Evolutionary conservation across 2,113 vertebrate genomes (phyloP), one percentile per base, ranked within the genome.

Genomic region (Corythoichthys haematopterus): DNA sequence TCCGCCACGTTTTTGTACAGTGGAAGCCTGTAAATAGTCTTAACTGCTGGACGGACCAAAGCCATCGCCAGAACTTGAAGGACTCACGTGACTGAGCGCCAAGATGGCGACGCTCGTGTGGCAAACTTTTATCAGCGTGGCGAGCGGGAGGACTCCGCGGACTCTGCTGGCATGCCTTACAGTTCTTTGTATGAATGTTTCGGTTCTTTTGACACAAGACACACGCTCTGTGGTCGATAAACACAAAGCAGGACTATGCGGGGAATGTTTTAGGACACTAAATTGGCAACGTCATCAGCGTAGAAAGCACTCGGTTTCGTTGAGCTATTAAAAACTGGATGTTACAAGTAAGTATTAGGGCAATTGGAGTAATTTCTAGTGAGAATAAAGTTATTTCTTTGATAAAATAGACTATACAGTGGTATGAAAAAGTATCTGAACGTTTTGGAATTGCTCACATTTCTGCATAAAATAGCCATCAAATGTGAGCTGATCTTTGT

Each of bases 131-230:
- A 70, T 78, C 47, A 65, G 45, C 57, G 53, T 46, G 77, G 71
- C 58, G 65, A 70, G 3, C 58, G 68, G 16, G 72, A 76, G 70
- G 77, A 76, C 76, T 74, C 76, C 51, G 70, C n/a, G 53, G 66
- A 73, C 65, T 64, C 68, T 47, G 75, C 75, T 70, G 74, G 53
- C 14, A 64, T 87, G 91, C 91, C 90, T 92, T 92, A 91, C 81
- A 74, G 65, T 78, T 81, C 56, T 78, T 72, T 80, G 70, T 83
- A 80, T 66, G 80, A 81, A 85, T 86, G 80, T 88, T 71, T 62
- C 3, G 3, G 16, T 61, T 61, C 38, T 13, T 56, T 43, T 60
- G 38, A 37, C 38, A 60, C 16, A 60, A 33, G n/a, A 62, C 59
- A 13, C 40, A 20, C 40, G 13, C 60, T 78, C 72, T 75, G 57